phyloP scores from a whole-genome alignment of 2,888 invertebrate species.

The Mesochorus sp. region DNA sequence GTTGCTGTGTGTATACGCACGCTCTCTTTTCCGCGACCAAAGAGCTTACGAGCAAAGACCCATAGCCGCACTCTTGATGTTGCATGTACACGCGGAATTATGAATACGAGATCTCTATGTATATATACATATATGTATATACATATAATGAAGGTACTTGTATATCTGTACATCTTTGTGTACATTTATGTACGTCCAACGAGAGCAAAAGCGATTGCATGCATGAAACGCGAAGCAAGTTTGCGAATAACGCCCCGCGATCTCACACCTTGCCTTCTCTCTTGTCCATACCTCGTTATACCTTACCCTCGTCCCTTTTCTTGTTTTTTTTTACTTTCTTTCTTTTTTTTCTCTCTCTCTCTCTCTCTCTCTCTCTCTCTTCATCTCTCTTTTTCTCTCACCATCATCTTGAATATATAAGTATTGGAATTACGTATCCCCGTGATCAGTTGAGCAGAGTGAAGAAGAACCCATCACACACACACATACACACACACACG shows the following conservation, averaged over 20 bases:
- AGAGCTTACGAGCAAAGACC: slow-evolving; percentile 11
- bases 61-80: slow-evolving; percentile 39
- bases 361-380: slow-evolving; percentile 28
- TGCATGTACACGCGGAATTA: slow-evolving; percentile 13
- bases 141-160: not conserved
- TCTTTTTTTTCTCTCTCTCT: slow-evolving; percentile 12
- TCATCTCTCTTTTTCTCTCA: not conserved
- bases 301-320: not conserved
- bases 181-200: slow-evolving; percentile 39
- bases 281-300: slow-evolving; percentile 26
- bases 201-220: slow-evolving; percentile 55
- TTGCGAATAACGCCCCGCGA: slow-evolving; percentile 48
- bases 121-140: not conserved
- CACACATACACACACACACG: slow-evolving; percentile 1
- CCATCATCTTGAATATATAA: slow-evolving; percentile 36
- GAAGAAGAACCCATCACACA: slow-evolving; percentile 42
- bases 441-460: slow-evolving; percentile 49
- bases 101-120: no score
- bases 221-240: slow-evolving; percentile 42
- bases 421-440: slow-evolving; percentile 55
- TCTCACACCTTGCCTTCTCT: slow-evolving; percentile 52
- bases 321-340: not conserved
- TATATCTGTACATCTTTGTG: not conserved
- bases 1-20: not conserved
- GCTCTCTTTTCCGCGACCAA: not conserved